Conservation (phyloP, 2,888 invertebrate genomes). For the Orchestes rusci region DNA sequence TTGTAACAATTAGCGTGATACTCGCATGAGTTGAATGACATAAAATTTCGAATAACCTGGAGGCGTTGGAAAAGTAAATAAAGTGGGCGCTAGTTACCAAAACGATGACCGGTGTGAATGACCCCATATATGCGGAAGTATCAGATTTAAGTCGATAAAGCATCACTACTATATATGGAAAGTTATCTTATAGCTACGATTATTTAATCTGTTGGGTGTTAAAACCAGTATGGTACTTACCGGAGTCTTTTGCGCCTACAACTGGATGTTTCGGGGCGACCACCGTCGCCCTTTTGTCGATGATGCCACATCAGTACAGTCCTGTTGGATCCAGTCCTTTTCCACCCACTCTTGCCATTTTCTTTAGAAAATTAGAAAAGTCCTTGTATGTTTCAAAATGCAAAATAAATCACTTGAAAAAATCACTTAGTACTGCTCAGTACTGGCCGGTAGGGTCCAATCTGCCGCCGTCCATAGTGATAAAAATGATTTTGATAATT, state of each 20-base stretch:
- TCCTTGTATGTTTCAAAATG: too few species aligned
- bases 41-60: conserved; percentile 31
- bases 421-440: conserved; percentile 28
- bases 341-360: conserved; percentile 27
- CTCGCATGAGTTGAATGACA: too few species aligned
- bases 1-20: too few species aligned
- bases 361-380: neutral
- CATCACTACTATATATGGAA: too few species aligned
- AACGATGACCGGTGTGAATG: conserved; percentile 32
- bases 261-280: conserved; percentile 44
- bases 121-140: conserved; percentile 19
- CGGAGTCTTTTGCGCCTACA: conserved; percentile 43
- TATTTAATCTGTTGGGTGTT: too few species aligned
- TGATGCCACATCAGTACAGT: conserved; percentile 44
- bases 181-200: too few species aligned
- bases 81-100: conserved; percentile 36
- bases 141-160: too few species aligned
- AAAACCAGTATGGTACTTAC: conserved; percentile 33
- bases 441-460: conserved; percentile 43
- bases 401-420: neutral
- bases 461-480: conserved; percentile 42
- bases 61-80: conserved; percentile 29
- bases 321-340: conserved; percentile 42
- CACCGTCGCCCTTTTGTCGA: conserved; percentile 42
- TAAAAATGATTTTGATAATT: conserved; percentile 2